Base-by-base conservation (phyloP, 2,888 invertebrate genomes). In the Tridacna crocea region DNA sequence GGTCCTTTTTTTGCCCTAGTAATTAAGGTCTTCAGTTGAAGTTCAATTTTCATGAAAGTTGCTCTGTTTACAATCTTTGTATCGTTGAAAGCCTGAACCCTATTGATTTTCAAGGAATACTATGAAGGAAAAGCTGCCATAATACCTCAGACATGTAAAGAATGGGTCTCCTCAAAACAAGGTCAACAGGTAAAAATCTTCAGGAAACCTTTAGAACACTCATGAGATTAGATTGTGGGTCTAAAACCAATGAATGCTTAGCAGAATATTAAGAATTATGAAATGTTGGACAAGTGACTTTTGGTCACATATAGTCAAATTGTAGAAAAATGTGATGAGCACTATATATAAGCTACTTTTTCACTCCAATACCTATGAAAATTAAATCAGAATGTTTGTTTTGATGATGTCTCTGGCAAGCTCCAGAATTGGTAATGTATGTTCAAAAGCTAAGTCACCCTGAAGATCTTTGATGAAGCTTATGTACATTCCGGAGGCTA, bases 371-470 rank as follows among this genome's bases (percentile, higher is more conserved):
- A 36, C 36, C 3, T 36, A 36, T 36, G 36, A 36, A 36, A 36
- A 15, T 36, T 36, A 36, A 36, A 36, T 36, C 36, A 36, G 36
- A 36, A 36, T 36, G 36, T 36, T 36, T 36, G 36, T 36, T 36
- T 36, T 36, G n/a, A 36, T 36, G 36, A 36, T 36, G 36, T 36
- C 36, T 36, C 36, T 22, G 19, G 22, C 61, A 61, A 24, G 61
- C 26, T 61, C 15, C 13, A 61, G 26, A n/a, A 61, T 61, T 22
- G 61, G 61, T n/a, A 1, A 61, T n/a, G 19, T 61, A n/a, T 15
- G n/a, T 10, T 61, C 61, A 61, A 61, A 61, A 61, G n/a, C 61
- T 61, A 61, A n/a, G 15, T 61, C 61, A 61, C 36, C 36, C 36
- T 36, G 36, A 4, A 36, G 8, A 36, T 36, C 36, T 36, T 36